phyloP scores from a whole-genome alignment of 2,797 vertebrate genomes.

The Gymnothorax reevesii region DNA sequence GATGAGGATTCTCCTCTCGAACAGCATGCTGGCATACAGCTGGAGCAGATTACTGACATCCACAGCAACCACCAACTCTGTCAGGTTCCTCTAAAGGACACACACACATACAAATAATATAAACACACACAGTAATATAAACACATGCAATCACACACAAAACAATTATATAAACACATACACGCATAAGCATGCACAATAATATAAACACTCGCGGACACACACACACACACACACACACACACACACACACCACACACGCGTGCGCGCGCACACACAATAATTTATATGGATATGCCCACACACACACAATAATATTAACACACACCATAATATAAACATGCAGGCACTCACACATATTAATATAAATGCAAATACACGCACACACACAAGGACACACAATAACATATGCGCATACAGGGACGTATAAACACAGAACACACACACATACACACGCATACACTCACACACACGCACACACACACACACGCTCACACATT shows the following conservation, averaged over 20 bases:
- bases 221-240: conserved; percentile 20
- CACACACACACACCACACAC: background rate
- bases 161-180: background rate
- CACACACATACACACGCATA: conserved; percentile 12
- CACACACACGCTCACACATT: background rate
- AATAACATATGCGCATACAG: background rate
- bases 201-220: background rate
- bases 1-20: conserved; percentile 85
- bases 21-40: conserved; percentile 86
- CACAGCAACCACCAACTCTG: conserved; percentile 86
- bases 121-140: conserved; percentile 17
- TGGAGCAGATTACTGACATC: conserved; percentile 82
- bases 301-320: background rate
- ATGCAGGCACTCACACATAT: background rate
- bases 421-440: background rate
- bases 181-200: background rate
- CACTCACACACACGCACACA: background rate
- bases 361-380: background rate
- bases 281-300: background rate
- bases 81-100: conserved; percentile 82
- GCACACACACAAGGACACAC: background rate
- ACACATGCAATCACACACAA: background rate
- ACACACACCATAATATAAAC: background rate
- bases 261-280: background rate
- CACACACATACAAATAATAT: conserved; percentile 29